These are phyloP conservation scores for Sebastes kiyomatsui DNA, from an alignment of 2,797 vertebrate species.

Conservation along the genomic window DNA sequence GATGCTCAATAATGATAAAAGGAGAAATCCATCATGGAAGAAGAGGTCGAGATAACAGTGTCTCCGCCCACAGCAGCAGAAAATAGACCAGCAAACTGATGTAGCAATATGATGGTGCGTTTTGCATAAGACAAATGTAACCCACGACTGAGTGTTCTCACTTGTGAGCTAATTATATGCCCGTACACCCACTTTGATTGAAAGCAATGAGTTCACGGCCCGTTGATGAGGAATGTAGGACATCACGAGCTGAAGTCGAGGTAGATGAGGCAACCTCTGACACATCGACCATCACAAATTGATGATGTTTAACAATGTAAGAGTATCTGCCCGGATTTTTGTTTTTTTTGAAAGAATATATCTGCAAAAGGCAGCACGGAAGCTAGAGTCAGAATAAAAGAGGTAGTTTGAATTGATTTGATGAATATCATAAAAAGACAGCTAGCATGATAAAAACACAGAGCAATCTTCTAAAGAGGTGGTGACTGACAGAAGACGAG, in stretches of 20 bases:
- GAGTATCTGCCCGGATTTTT: not conserved
- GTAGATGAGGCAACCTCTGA: conserved; percentile 18
- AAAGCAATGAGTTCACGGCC: not conserved
- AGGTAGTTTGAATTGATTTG: not conserved
- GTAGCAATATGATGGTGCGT: not conserved
- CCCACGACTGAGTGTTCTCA: not conserved
- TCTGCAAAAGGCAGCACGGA: not conserved
- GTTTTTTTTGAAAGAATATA: not conserved
- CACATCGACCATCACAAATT: not conserved
- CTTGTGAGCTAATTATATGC: not conserved
- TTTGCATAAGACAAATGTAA: conserved; percentile 11
- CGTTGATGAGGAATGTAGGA: not conserved
- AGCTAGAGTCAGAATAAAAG: not conserved
- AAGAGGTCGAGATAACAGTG: not conserved
- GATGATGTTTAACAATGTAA: conserved; percentile 11
- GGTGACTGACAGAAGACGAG: not conserved
- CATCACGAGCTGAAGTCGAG: conserved; percentile 1
- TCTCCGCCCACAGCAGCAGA: conserved; percentile 10
- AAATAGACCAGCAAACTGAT: not conserved
- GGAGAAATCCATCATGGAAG: conserved; percentile 14
- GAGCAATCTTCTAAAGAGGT: not conserved
- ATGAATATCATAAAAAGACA: not conserved
- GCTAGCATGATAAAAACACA: not conserved
- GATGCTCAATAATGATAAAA: conserved; percentile 32
- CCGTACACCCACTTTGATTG: not conserved